A percentile compares a stretch with the other conserved stretches of the same genome.
Conservation (phyloP, 2,797 vertebrate species). For the Myotis pilosus region DNA sequence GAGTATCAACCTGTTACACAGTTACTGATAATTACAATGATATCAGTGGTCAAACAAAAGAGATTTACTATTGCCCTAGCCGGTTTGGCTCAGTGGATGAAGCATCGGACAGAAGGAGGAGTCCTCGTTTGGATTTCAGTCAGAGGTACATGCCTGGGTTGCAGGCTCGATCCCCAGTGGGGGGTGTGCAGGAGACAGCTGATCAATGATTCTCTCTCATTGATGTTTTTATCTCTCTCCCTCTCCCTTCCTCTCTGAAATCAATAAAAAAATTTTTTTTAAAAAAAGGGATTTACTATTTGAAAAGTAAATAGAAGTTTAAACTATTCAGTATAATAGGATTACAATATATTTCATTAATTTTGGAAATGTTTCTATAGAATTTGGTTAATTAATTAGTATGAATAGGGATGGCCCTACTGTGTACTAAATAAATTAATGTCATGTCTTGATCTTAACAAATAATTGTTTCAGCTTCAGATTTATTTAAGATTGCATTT, state of each 20-base stretch:
- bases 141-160: too few relatives aligned
- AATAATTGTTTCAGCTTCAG: background rate
- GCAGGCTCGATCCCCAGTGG: too few relatives aligned
- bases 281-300: background rate
- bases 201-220: too few relatives aligned
- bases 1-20: background rate
- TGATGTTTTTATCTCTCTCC: too few relatives aligned
- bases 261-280: too few relatives aligned
- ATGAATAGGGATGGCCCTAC: background rate
- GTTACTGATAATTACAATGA: background rate
- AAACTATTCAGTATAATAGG: background rate
- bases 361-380: background rate
- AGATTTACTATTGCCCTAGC: background rate
- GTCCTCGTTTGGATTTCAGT: too few relatives aligned
- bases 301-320: background rate
- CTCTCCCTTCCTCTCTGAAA: too few relatives aligned
- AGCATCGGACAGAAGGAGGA: too few relatives aligned
- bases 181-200: too few relatives aligned
- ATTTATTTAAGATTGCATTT: background rate
- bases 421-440: conserved; percentile 10
- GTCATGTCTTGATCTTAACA: background rate
- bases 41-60: background rate
- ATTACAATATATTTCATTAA: background rate
- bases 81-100: too few relatives aligned
- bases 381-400: background rate